phyloP scores from a whole-genome alignment of 1,140 invertebrate genomes.

The Oreohelix idahoensis region DNA sequence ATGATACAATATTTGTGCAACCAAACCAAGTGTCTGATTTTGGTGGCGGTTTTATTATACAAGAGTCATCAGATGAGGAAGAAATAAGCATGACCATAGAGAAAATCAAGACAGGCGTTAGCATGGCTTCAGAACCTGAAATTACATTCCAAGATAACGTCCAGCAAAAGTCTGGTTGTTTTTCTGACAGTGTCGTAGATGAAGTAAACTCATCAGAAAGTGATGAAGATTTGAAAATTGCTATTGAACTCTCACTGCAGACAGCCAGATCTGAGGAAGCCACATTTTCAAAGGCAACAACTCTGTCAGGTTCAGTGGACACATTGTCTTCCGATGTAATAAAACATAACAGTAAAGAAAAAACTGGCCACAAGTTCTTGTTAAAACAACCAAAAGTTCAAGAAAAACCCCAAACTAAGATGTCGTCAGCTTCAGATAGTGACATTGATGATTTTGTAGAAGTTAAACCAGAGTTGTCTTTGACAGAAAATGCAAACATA shows the following conservation, averaged over 20 bases:
- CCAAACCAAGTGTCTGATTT: not conserved
- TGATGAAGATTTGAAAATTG: constrained; percentile 38
- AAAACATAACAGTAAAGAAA: not conserved
- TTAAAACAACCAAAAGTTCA: not conserved
- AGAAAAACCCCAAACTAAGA: too few species aligned
- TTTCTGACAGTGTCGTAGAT: not conserved
- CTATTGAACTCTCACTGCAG: constrained; percentile 34
- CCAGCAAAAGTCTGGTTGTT: not conserved
- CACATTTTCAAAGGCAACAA: not conserved
- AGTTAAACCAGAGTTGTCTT: not conserved
- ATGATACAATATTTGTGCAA: not conserved
- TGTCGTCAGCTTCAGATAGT: not conserved
- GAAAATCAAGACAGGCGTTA: not conserved
- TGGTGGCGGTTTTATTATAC: not conserved
- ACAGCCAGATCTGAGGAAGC: not conserved
- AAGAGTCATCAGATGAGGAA: not conserved
- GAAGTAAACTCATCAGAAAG: not conserved
- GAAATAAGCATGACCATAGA: not conserved
- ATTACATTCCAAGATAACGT: not conserved
- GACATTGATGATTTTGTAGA: not conserved
- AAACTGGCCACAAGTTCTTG: not conserved
- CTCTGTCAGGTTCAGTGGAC: not conserved
- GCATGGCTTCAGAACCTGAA: not conserved
- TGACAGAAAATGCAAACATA: not conserved
- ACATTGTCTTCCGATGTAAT: not conserved